Evolutionary conservation across 2,797 vertebrate species (phyloP).

Genomic region (Cirrhinus molitorella): DNA sequence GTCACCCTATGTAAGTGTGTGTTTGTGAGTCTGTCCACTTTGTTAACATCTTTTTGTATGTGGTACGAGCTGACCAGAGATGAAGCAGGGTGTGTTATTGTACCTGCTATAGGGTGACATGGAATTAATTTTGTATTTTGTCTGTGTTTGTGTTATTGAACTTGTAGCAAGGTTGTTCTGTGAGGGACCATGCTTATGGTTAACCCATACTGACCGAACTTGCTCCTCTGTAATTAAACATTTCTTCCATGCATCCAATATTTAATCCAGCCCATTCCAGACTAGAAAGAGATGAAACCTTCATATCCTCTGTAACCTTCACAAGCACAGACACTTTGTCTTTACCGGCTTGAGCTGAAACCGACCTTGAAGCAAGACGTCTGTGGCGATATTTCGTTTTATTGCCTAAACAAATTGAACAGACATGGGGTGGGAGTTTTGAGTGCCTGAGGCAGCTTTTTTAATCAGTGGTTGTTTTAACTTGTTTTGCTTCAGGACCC

Average conservation of each 20-base stretch:
- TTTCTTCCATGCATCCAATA: conserved; percentile 32
- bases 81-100: not conserved
- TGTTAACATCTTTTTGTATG: not conserved
- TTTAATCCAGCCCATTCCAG: conserved; percentile 30
- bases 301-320: conserved; percentile 13
- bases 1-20: conserved; percentile 8
- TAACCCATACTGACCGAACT: conserved; percentile 21
- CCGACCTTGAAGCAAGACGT: conserved; percentile 13
- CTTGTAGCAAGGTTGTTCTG: conserved; percentile 28
- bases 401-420: conserved; percentile 25
- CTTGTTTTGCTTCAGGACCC: not conserved
- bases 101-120: not conserved
- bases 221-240: conserved; percentile 44
- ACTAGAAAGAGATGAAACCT: not conserved
- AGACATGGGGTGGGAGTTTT: conserved; percentile 2
- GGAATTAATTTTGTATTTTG: conserved; percentile 23
- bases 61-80: conserved; percentile 1
- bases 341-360: not conserved
- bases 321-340: conserved; percentile 22
- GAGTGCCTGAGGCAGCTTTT: conserved; percentile 8
- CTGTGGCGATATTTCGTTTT: conserved; percentile 18
- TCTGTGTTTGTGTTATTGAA: conserved; percentile 51
- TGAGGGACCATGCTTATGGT: conserved; percentile 27
- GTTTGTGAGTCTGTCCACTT: conserved; percentile 20
- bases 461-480: conserved; percentile 28